phyloP scores from a whole-genome alignment of 2,797 vertebrate species.

The Esox masquinongy region DNA sequence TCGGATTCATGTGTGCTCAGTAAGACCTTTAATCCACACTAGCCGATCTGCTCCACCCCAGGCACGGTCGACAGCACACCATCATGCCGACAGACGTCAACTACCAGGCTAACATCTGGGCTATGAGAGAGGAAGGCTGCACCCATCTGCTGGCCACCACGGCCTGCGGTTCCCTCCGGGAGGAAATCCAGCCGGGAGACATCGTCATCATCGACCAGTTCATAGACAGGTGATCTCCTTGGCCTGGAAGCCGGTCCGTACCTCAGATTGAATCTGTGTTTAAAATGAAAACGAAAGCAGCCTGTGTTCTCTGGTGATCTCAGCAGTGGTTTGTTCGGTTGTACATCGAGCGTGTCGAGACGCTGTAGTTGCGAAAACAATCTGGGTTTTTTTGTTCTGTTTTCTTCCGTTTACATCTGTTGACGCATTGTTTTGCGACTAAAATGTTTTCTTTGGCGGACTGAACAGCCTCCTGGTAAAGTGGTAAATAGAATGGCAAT shows the following conservation, averaged over 20 bases:
- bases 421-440: no score
- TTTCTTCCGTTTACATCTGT: background rate
- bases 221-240: slow-evolving; percentile 84
- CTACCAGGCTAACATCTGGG: slow-evolving; percentile 96
- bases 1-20: no score
- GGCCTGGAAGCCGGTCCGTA: background rate
- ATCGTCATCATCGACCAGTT: slow-evolving; percentile 95
- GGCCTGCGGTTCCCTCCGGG: slow-evolving; percentile 91
- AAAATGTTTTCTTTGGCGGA: no score
- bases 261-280: background rate
- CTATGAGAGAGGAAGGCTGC: slow-evolving; percentile 90
- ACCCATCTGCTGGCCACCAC: slow-evolving; percentile 91
- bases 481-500: no score
- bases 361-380: no score
- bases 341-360: background rate
- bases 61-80: slow-evolving; percentile 91
- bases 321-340: background rate
- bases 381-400: no score
- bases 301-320: background rate
- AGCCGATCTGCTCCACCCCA: slow-evolving; percentile 44
- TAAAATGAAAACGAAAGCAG: background rate
- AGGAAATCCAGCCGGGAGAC: slow-evolving; percentile 95
- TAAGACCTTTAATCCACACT: background rate
- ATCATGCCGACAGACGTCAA: slow-evolving; percentile 93
- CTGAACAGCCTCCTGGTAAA: no score